phyloP scores from a whole-genome alignment of 2,113 vertebrate species.

The Sula dactylatra region DNA sequence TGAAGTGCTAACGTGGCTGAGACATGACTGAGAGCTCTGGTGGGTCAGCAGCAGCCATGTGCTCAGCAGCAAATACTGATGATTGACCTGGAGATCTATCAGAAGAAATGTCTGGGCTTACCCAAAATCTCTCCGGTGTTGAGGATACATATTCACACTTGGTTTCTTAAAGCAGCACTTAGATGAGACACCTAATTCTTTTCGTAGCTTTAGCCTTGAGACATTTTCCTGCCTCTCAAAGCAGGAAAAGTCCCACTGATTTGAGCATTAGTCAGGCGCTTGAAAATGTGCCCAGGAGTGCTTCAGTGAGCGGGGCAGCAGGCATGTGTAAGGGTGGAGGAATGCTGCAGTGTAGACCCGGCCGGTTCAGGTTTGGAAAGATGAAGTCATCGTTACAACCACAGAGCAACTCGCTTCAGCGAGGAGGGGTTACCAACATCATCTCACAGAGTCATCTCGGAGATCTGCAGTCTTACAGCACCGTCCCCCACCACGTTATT shows the following conservation, averaged over 20 bases:
- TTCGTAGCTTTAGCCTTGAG: neutral
- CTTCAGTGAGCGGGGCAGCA: fast-evolving
- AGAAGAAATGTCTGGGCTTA: neutral
- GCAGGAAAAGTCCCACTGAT: neutral
- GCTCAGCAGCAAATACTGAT: neutral
- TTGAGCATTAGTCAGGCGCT: neutral
- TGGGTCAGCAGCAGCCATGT: neutral
- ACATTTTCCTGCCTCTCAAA: neutral
- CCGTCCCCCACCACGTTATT: fast-evolving
- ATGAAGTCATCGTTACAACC: neutral
- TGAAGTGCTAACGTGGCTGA: neutral
- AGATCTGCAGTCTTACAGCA: neutral
- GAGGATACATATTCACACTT: neutral
- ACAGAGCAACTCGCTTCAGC: neutral
- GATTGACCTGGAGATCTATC: neutral
- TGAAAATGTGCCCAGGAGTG: neutral
- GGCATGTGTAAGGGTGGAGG: neutral
- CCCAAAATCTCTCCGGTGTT: neutral
- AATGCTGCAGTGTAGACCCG: neutral
- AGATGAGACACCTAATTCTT: neutral
- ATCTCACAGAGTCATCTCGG: neutral
- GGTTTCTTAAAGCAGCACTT: neutral
- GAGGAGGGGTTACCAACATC: fast-evolving
- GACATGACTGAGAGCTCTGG: neutral
- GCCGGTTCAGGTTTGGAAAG: neutral